These are phyloP conservation scores for Carabus problematicus DNA, from an alignment of 2,888 invertebrate genomes.

Conservation along the genomic window DNA sequence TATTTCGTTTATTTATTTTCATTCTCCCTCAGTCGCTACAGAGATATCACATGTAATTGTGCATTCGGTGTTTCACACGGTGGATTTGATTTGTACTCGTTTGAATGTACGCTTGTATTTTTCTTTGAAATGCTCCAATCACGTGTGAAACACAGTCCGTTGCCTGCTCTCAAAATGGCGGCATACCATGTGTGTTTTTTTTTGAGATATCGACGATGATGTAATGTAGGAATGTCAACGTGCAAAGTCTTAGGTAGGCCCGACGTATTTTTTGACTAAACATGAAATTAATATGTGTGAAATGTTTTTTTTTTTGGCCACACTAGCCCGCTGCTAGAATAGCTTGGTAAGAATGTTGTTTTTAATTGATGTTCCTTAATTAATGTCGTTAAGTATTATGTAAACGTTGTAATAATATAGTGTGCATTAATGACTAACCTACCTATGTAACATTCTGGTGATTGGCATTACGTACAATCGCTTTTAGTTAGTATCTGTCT, in stretches of 20 bases:
- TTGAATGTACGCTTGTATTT: too few relatives aligned
- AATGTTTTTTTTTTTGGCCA: conserved; percentile 52
- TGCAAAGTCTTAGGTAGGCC: conserved; percentile 10
- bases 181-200: too few relatives aligned
- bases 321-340: conserved; percentile 60
- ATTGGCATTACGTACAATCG: conserved; percentile 8
- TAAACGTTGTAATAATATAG: conserved; percentile 14
- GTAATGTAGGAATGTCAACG: neutral
- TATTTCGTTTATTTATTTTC: conserved; percentile 3
- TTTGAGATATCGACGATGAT: neutral
- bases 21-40: neutral
- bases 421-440: conserved; percentile 29
- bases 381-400: conserved; percentile 40
- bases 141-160: too few relatives aligned
- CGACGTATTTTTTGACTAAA: neutral
- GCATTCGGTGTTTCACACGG: neutral
- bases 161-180: too few relatives aligned
- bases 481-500: conserved; percentile 40
- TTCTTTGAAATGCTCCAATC: too few relatives aligned
- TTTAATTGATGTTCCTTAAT: conserved; percentile 43
- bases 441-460: conserved; percentile 30
- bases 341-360: conserved; percentile 60
- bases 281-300: conserved; percentile 47
- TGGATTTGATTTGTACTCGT: too few relatives aligned
- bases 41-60: neutral